Evolutionary conservation across 2,888 invertebrate genomes (phyloP).

Genomic region (Peribatodes rhomboidaria): DNA sequence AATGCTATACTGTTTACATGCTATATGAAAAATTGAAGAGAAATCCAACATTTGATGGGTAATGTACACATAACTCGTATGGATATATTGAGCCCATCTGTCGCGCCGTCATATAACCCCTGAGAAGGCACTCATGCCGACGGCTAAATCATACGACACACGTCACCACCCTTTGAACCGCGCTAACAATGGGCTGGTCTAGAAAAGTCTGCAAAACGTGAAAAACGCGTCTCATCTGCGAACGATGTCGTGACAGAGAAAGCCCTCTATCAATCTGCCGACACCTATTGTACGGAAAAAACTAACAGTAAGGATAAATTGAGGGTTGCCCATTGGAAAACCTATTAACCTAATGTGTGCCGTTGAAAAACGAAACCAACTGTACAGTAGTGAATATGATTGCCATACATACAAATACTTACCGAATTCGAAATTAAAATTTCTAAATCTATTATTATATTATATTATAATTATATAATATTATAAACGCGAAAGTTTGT

Average conservation of each 20-base stretch:
- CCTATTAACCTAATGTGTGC: neutral
- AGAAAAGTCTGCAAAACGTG: constrained; percentile 68
- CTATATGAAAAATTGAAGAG: neutral
- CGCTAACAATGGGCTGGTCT: constrained; percentile 61
- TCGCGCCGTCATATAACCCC: constrained; percentile 37
- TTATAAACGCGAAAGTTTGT: no score
- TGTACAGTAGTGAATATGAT: no score
- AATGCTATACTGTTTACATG: neutral
- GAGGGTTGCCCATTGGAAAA: neutral
- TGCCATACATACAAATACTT: no score
- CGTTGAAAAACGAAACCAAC: no score
- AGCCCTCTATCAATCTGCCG: constrained; percentile 75
- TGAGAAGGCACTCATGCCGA: constrained; percentile 42
- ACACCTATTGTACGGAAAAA: constrained; percentile 62
- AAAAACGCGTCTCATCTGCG: constrained; percentile 61
- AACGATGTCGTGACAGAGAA: constrained; percentile 76
- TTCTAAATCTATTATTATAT: no score
- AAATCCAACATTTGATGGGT: constrained; percentile 3
- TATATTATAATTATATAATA: no score
- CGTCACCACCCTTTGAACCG: constrained; percentile 58
- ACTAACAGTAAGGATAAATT: constrained; percentile 15
- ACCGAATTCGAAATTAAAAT: no score
- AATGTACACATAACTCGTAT: constrained; percentile 12
- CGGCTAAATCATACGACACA: constrained; percentile 54
- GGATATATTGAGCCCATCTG: constrained; percentile 5